Evolutionary conservation across 2,113 vertebrate genomes (phyloP), one percentile per base, ranked within the genome.

Genomic region (Monarcha castaneiventris): DNA sequence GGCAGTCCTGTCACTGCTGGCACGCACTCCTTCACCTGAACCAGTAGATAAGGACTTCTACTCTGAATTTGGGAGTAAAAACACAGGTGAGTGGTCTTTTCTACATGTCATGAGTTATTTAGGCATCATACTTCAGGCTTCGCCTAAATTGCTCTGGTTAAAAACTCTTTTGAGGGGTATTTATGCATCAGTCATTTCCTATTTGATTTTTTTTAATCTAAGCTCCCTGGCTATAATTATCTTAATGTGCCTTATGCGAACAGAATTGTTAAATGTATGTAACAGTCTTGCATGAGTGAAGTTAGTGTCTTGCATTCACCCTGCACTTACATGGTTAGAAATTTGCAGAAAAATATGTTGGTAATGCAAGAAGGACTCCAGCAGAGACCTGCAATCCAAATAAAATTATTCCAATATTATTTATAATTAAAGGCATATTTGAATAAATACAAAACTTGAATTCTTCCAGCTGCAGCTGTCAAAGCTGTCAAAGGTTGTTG

Each of bases 31-130:
- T 41, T 98, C 99, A 3, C 99, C 99, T 35, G 99, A 99, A 79
- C 99, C 99, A 27, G 98, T 98, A 0, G 99, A 99, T 62, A 99
- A 98, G 87, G 99, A 99, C 94, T 99, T 99, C 97, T 99, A 99
- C 97, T 99, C 99, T 1, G 99, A 99, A 97, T 99, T 99, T 96
- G 98, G 99, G 67, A 98, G 98, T 97, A 99, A 99, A 96, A 98
- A 72, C 95, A 98, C 98, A 96, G 99, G 99, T 99, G 97, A 87
- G 37, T 20, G 21, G 11, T 33, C 20, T 67, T 73, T 77, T 72
- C 68, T 75, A 7, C 4, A 2, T 22, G 10, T n/a, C 11, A 5
- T 21, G 46, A 69, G 49, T 54, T 84, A 33, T 16, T 84, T 61
- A 21, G 37, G 16, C 11, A 44, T 71, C 12, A 4, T 72, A 29